Base-by-base conservation (phyloP, 2,113 vertebrate species). In the Sinosuthora webbiana region DNA sequence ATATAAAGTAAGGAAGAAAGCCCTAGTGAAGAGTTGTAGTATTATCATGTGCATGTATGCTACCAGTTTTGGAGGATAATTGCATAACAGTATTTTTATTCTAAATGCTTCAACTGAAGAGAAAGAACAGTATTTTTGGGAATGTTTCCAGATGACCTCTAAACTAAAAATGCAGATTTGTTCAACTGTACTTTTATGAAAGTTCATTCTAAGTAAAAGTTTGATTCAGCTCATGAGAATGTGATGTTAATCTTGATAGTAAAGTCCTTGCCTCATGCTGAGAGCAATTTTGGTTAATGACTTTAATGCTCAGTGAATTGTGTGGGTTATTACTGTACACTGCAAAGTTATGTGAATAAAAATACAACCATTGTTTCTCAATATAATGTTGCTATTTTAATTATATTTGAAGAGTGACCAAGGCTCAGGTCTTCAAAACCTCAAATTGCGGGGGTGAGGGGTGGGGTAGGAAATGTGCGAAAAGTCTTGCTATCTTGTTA, bases 221-320 rank as follows among this genome's bases (percentile, higher is more conserved):
- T 83, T 52, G 9, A 37, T 95, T 76, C 64, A 84, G 70, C 35
- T 85, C 27, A 35, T 70, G 49, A 68, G 77, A 92, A 75, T 85
- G 33, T 69, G 55, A 82, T 90, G 49, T 88, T 90, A 83, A 90
- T 79, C 70, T 75, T 92, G 25, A 69, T 71, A 85, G 74, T 49
- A 79, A 67, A 93, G 47, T 80, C 85, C 45, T 89, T 76, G 16
- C 33, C 71, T 90, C 83, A 30, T 82, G 44, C 39, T 73, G 85
- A 94, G 90, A 95, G 60, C 79, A 94, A 95, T 95, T 95, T 91
- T 96, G n/a, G 35, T 80, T 75, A 87, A 91, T 88, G 56, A 39
- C 47, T 95, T 94, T 83, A 92, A 95, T 85, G 55, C 62, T 94
- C n/a, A 73, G 15, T 79, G 73, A 94, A 81, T 86, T 80, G 37